Evolutionary conservation across 2,888 invertebrate species (phyloP).

Genomic region (Scaptodrosophila latifasciaeformis): DNA sequence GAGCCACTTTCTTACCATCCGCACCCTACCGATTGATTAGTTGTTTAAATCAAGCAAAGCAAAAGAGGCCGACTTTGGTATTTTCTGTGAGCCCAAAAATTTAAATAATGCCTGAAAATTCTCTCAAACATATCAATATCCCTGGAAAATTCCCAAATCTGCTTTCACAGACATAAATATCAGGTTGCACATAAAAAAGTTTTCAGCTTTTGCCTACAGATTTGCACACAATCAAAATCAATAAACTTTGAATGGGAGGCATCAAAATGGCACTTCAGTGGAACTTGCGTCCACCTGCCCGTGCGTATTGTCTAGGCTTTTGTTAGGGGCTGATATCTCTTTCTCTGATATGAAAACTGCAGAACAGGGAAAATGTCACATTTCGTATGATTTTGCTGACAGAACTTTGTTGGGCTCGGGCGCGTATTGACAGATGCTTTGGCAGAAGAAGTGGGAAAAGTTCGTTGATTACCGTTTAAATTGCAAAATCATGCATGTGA

Average conservation of each 20-base stretch:
- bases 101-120: no score
- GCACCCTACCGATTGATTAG: no score
- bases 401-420: slow-evolving; percentile 44
- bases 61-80: no score
- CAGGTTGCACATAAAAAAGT: no score
- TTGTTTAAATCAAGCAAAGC: no score
- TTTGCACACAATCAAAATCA: slow-evolving; percentile 41
- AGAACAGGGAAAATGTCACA: slow-evolving; percentile 33
- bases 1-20: no score
- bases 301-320: background rate
- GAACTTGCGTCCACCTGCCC: background rate
- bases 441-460: background rate
- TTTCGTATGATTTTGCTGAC: slow-evolving; percentile 62
- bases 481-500: slow-evolving; percentile 58
- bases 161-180: slow-evolving; percentile 16
- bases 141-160: slow-evolving; percentile 38
- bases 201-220: no score
- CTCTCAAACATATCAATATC: no score
- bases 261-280: no score
- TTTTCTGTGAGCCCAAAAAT: no score
- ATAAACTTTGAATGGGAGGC: slow-evolving; percentile 44
- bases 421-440: slow-evolving; percentile 45
- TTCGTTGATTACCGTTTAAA: slow-evolving; percentile 55
- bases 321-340: background rate
- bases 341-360: background rate